Evolutionary conservation across 2,113 vertebrate genomes (phyloP), one percentile per base, ranked within the genome.

Genomic region (Gasterosteus aculeatus): DNA sequence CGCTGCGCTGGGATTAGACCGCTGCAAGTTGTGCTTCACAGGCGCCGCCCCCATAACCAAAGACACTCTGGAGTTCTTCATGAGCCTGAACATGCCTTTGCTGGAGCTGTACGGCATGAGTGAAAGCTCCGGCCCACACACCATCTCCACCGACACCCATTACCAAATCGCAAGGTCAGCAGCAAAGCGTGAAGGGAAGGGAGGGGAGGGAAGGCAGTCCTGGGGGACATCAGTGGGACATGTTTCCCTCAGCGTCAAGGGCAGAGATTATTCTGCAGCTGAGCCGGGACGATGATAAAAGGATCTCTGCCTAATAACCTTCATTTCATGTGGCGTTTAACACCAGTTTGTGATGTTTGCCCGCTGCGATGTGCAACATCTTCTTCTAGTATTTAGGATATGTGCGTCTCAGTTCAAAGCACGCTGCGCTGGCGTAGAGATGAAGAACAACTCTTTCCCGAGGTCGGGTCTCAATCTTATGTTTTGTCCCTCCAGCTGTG

Each of bases 21-120:
- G 87, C 72, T 95, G 95, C 83, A 81, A 5, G 18, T 1, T 22
- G 5, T 95, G 91, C 83, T 89, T 89, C 66, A 94, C 86, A 0
- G 87, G 91, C 1, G 95, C 95, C 0, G 85, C 90, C 2, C 92
- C 94, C 16, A 94, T 95, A 72, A 91, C 94, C 29, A 93, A 83
- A 80, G 87, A 93, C 11, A 95, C 92, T 0, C 72, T 95, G 87
- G 93, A 95, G 2, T 95, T 92, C 90, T 96, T 96, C 89, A 93
- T 96, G 91, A 94, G 95, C 85, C 91, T 95, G 11, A 77, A 93
- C 87, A 86, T 95, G 5, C 91, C 91, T 2, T 7, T 95, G 73
- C 71, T 72, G 16, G 93, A 95, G 88, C 3, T 93, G 0, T 95
- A 95, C 0, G 94, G 95, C 59, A 91, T 94, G 94, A 92, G 94